Evolutionary conservation across 35 echinoderm and acorn worm genomes (phyloP).

Genomic region (Apostichopus californicus): DNA sequence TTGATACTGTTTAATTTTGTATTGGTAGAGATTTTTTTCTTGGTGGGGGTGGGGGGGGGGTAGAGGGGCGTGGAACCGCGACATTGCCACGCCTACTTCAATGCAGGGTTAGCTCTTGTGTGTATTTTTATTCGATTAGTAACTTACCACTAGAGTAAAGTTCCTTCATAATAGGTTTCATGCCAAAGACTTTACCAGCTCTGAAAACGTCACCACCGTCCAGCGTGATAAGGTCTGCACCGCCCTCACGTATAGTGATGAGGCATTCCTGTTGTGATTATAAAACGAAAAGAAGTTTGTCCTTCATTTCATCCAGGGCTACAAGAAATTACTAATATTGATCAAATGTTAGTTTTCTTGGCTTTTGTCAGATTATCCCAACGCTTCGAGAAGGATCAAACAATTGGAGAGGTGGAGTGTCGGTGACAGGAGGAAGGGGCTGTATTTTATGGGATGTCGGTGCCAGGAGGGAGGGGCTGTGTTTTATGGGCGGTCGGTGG

Average conservation of each 20-base stretch:
- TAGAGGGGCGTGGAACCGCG: background rate
- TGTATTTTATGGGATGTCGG: too few relatives aligned
- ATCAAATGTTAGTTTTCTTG: too few relatives aligned
- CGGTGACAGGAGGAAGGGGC: too few relatives aligned
- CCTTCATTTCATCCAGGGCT: too few relatives aligned
- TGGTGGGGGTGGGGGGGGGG: background rate
- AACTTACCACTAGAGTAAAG: conserved; percentile 62
- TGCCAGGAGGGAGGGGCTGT: too few relatives aligned
- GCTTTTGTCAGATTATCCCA: too few relatives aligned
- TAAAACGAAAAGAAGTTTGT: too few relatives aligned
- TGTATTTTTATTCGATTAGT: background rate
- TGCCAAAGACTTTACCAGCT: conserved; percentile 64
- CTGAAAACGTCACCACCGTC: conserved; percentile 82
- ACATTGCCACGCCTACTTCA: background rate
- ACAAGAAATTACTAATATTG: too few relatives aligned
- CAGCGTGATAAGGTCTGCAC: conserved; percentile 77
- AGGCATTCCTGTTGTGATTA: conserved; percentile 70
- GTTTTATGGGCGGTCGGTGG: too few relatives aligned
- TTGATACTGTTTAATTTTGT: too few relatives aligned
- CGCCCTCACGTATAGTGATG: conserved; percentile 34
- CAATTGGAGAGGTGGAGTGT: too few relatives aligned
- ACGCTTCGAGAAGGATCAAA: too few relatives aligned
- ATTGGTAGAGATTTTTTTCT: background rate
- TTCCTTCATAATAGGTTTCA: conserved; percentile 78
- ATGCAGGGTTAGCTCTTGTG: background rate